Conservation (phyloP, 2,888 invertebrate genomes). For the Pogonocherus hispidulus region DNA sequence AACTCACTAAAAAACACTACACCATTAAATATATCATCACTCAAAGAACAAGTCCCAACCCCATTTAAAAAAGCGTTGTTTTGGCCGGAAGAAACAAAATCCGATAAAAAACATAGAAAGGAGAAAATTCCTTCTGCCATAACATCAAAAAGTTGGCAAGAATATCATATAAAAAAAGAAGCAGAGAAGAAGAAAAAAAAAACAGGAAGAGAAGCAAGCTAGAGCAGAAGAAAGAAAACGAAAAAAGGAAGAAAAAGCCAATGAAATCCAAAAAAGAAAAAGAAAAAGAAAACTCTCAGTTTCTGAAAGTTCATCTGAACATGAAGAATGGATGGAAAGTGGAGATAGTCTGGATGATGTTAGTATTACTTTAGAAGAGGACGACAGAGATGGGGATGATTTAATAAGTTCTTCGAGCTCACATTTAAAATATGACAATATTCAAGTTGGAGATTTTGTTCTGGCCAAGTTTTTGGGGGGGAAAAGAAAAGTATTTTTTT, state of each 20-base stretch:
- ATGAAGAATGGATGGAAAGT: conserved; percentile 35
- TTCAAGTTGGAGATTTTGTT: too few species aligned
- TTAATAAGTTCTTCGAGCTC: too few species aligned
- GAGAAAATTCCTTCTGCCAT: conserved; percentile 26
- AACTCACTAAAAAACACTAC: too few species aligned
- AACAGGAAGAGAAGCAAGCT: neutral
- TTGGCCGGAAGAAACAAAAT: conserved; percentile 12
- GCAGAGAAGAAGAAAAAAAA: conserved; percentile 11
- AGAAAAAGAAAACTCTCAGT: conserved; percentile 21
- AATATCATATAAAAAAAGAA: conserved; percentile 24
- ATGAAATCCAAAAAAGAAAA: neutral
- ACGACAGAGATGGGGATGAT: too few species aligned
- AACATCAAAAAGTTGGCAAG: conserved; percentile 23
- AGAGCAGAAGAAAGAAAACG: conserved; percentile 26
- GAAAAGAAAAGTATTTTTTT: too few species aligned
- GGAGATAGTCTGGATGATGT: conserved; percentile 34
- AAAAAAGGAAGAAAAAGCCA: conserved; percentile 17
- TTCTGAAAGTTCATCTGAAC: conserved; percentile 24
- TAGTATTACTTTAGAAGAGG: too few species aligned
- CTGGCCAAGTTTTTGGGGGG: too few species aligned
- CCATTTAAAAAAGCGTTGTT: conserved; percentile 24
- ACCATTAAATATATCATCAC: conserved; percentile 3
- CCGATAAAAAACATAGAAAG: conserved; percentile 6
- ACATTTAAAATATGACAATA: too few species aligned
- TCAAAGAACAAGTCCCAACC: conserved; percentile 4